A percentile compares a stretch with the other conserved stretches of the same genome.
These are phyloP conservation scores for Ectropis grisescens DNA, from an alignment of 1,140 invertebrate genomes.

Conservation along the genomic window DNA sequence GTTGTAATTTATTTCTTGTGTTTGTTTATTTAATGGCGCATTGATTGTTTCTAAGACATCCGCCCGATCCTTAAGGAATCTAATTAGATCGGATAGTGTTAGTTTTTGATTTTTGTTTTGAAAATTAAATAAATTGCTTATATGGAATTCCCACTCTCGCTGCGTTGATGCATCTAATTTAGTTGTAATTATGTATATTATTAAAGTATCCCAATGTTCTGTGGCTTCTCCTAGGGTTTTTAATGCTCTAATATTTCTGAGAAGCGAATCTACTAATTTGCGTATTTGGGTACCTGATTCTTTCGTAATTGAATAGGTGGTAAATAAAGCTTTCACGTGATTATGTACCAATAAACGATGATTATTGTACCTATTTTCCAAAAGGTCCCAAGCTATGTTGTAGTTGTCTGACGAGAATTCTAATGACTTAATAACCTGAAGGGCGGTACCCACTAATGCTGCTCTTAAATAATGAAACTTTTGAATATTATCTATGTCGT, in stretches of 20 bases:
- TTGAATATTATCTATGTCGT: constrained; percentile 2
- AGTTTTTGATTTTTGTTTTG: constrained; percentile 1
- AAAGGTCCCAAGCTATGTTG: constrained; percentile 21
- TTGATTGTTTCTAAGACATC: constrained; percentile 15
- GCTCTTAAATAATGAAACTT: constrained; percentile 8
- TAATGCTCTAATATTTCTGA: constrained; percentile 4
- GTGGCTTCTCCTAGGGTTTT: constrained; percentile 4
- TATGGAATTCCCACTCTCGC: constrained; percentile 9
- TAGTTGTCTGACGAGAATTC: constrained; percentile 25
- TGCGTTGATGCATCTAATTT: constrained; percentile 6
- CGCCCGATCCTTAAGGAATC: constrained; percentile 13
- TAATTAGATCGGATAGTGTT: constrained; percentile 12
- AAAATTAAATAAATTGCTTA: too few species aligned
- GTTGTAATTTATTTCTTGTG: neutral
- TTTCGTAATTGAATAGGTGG: constrained; percentile 10
- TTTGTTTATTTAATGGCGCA: constrained; percentile 4
- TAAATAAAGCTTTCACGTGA: constrained; percentile 23
- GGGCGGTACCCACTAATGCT: constrained; percentile 3
- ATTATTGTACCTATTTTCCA: constrained; percentile 28
- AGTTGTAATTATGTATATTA: constrained; percentile 3
- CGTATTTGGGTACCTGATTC: constrained; percentile 4
- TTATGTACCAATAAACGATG: constrained; percentile 19
- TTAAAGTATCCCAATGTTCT: constrained; percentile 4
- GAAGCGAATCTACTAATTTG: constrained; percentile 5
- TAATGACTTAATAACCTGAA: constrained; percentile 15